Conservation (phyloP, 1,140 invertebrate genomes). For the Andricus grossulariae region DNA sequence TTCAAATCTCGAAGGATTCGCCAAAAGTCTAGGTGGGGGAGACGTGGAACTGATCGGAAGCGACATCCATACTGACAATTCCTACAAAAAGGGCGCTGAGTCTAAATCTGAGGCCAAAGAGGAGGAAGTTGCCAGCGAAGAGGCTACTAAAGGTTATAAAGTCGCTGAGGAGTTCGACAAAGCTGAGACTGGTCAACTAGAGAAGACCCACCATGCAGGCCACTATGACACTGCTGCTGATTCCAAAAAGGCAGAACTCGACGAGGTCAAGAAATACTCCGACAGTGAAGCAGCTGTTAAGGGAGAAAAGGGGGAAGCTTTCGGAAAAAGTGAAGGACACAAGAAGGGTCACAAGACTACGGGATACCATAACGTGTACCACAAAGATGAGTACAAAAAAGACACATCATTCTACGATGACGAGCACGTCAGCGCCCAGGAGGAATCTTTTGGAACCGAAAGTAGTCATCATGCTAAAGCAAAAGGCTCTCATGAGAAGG, state of each 20-base stretch:
- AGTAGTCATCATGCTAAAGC: slow-evolving; percentile 79
- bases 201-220: slow-evolving; percentile 74
- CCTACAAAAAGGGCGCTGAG: slow-evolving; percentile 44
- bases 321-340: slow-evolving; percentile 78
- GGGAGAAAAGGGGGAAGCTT: slow-evolving; percentile 75
- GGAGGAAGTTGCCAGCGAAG: slow-evolving; percentile 50
- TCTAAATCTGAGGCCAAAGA: slow-evolving; percentile 45
- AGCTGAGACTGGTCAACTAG: slow-evolving; percentile 77
- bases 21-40: slow-evolving; percentile 41
- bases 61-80: slow-evolving; percentile 36
- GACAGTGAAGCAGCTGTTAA: slow-evolving; percentile 74
- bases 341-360: slow-evolving; percentile 80
- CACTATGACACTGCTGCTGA: slow-evolving; percentile 75
- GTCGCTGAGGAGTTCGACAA: slow-evolving; percentile 76
- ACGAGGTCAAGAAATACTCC: slow-evolving; percentile 72
- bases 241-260: slow-evolving; percentile 77
- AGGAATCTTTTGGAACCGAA: slow-evolving; percentile 79
- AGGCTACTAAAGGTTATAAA: slow-evolving; percentile 76
- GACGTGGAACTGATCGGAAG: slow-evolving; percentile 34
- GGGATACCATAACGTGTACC: slow-evolving; percentile 84
- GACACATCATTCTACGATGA: slow-evolving; percentile 81
- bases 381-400: slow-evolving; percentile 76
- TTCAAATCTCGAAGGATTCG: neutral
- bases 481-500: slow-evolving; percentile 79
- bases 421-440: slow-evolving; percentile 77